These are phyloP conservation scores for Cygnus atratus DNA, from an alignment of 2,113 vertebrate genomes.

Conservation along the genomic window DNA sequence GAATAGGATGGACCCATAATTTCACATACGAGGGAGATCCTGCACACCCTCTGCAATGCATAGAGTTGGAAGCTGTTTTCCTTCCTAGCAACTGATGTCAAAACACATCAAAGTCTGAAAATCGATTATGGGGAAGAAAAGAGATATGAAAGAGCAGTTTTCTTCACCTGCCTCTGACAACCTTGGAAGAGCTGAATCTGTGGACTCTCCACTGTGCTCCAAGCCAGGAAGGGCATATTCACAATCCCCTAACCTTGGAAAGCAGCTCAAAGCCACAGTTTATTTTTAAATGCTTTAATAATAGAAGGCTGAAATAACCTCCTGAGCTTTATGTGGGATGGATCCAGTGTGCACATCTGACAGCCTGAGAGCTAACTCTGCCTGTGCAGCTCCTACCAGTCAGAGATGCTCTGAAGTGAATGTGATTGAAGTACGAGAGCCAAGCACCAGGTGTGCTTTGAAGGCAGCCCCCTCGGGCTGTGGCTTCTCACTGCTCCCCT, in stretches of 20 bases:
- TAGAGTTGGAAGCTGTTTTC: background rate
- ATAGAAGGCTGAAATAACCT: constrained; percentile 50
- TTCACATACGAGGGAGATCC: background rate
- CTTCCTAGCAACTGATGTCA: background rate
- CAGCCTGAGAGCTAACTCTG: background rate
- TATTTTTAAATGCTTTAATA: constrained; percentile 51
- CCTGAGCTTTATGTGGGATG: background rate
- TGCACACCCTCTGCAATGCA: background rate
- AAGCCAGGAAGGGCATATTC: background rate
- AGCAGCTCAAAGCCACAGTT: background rate
- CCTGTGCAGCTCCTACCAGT: background rate
- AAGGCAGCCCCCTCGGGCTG: background rate
- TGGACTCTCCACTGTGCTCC: background rate
- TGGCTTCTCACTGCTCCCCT: background rate
- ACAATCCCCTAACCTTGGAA: constrained; percentile 31
- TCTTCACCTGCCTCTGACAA: background rate
- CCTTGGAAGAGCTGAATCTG: background rate
- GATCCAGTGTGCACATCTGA: background rate
- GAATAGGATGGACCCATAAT: background rate
- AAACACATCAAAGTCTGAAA: background rate
- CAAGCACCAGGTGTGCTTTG: background rate
- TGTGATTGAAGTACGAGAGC: background rate
- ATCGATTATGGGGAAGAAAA: background rate
- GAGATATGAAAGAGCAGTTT: background rate
- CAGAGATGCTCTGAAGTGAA: constrained; percentile 2